Evolutionary conservation across 2,797 vertebrate genomes (phyloP).

Genomic region (Salarias fasciatus): DNA sequence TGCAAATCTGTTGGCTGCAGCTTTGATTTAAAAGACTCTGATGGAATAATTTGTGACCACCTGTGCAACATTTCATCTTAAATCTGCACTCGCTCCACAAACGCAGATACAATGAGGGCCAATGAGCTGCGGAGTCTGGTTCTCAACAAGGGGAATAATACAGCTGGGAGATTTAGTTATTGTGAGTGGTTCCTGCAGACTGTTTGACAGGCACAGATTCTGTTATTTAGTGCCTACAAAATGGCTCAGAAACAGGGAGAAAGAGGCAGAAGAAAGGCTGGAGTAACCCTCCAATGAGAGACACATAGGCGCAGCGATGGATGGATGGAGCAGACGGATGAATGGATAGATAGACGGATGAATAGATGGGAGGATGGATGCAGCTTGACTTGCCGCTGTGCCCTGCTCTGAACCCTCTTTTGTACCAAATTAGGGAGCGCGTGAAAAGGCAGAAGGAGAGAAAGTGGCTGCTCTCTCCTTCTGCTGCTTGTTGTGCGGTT

Average conservation of each 20-base stretch:
- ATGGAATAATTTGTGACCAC: too few species aligned
- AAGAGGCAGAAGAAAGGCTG: constrained; percentile 14
- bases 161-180: constrained; percentile 1
- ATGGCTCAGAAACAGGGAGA: background rate
- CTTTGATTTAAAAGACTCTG: too few species aligned
- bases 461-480: constrained; percentile 61
- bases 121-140: too few species aligned
- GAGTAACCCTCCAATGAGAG: background rate
- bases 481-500: constrained; percentile 58
- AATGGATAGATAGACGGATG: constrained; percentile 6
- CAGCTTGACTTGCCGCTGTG: constrained; percentile 53
- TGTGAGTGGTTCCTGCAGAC: constrained; percentile 6
- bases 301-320: constrained; percentile 1
- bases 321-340: constrained; percentile 2
- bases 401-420: constrained; percentile 64
- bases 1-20: too few species aligned
- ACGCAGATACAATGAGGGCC: too few species aligned
- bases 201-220: constrained; percentile 6
- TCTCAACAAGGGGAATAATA: background rate
- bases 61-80: background rate
- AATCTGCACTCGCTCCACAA: background rate
- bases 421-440: constrained; percentile 62
- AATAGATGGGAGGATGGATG: constrained; percentile 33
- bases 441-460: constrained; percentile 61
- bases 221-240: constrained; percentile 10